Base-by-base conservation (phyloP, 2,888 invertebrate species). In the Caenorhabditis sp. region DNA sequence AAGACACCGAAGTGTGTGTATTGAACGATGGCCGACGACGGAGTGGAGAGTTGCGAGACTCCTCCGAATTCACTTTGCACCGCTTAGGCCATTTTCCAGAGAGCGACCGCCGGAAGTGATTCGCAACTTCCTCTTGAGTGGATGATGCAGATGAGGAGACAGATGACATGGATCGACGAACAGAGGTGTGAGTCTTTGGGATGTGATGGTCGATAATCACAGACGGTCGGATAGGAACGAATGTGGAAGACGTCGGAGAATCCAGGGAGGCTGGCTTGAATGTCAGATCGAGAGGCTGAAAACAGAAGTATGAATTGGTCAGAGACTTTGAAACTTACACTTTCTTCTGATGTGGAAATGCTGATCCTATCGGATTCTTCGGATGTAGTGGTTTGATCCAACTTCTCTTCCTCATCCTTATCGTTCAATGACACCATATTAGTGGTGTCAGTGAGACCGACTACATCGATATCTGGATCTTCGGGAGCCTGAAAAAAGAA, bases 41-140 rank as follows among this genome's bases (percentile, higher is more conserved):
- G 24, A 86, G 76, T 41, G 86, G 86, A 58, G 86, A 86, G 38
- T 80, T 83, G 12, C 86, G 61, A 5, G 77, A 19, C 76, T 82
- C 85, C 26, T 86, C 86, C 12, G 77, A 66, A 38, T 85, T 83
- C 24, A 74, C 68, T 49, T 83, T 86, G 38, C 61, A 61, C 19
- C 82, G 64, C 44, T 83, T 81, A 16, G 84, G 84, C 87, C 85
- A 86, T 74, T 87, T 87, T 41, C 87, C 87, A 47, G 84, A 84
- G 6, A 87, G 59, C 5, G 84, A 84, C 38, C 87, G 38, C 44
- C 83, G 41, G 63, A 87, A 87, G 56, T 87, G 87, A 26, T 77
- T 83, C 12, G 72, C 76, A 10, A 87, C 85, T 38, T 85, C 80
- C 35, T 81, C 80, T 47, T 80, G 80, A 8, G 82, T 68, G 10